These are phyloP conservation scores for Drosophila nr. perissopoda DNA, from an alignment of 2,888 invertebrate genomes.

Conservation along the genomic window DNA sequence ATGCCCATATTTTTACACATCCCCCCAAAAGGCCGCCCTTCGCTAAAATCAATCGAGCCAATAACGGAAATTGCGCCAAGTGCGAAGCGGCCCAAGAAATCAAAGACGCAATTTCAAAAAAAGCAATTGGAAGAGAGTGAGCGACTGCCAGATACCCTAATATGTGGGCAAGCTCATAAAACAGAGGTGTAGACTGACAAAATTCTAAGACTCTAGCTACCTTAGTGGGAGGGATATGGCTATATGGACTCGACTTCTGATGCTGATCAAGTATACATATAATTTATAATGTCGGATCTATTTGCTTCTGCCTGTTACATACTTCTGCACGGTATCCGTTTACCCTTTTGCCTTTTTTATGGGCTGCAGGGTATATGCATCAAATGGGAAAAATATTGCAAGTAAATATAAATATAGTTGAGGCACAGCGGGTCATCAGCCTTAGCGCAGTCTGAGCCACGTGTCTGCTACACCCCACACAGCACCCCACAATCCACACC, in stretches of 20 bases:
- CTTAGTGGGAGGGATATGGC: neutral
- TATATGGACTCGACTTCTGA: neutral
- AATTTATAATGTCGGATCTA: neutral
- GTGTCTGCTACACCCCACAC: constrained; percentile 34
- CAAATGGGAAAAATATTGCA: constrained; percentile 28
- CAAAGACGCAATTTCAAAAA: constrained; percentile 30
- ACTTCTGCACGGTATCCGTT: neutral
- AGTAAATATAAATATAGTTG: constrained; percentile 49
- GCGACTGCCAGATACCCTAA: neutral
- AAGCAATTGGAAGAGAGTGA: neutral
- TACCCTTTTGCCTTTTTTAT: neutral
- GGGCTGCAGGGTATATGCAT: neutral
- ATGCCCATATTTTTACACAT: constrained; percentile 23
- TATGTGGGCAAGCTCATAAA: neutral
- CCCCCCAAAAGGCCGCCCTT: constrained; percentile 23
- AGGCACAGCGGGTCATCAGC: constrained; percentile 68
- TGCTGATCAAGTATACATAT: neutral
- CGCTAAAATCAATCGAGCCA: constrained; percentile 76
- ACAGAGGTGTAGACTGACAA: neutral
- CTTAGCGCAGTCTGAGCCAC: constrained; percentile 38
- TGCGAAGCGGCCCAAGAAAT: constrained; percentile 24
- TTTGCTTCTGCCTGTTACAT: neutral
- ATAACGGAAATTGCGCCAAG: constrained; percentile 73
- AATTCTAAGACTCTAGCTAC: neutral
- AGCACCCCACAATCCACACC: neutral